Evolutionary conservation across 2,888 invertebrate genomes (phyloP), one percentile per base, ranked within the genome.

Genomic region (Nymphalis c-album): DNA sequence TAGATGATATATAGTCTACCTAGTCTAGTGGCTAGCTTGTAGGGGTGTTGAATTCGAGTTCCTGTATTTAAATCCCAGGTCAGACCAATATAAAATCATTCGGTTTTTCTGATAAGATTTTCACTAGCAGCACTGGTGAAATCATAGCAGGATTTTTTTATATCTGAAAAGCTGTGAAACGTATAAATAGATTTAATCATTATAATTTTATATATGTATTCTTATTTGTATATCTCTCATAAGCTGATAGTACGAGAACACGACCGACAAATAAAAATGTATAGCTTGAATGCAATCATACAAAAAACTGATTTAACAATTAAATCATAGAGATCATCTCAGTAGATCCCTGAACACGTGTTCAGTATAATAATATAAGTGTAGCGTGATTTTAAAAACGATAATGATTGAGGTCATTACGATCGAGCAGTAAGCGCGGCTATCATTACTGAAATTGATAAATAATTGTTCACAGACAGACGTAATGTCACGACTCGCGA

Each of bases 371-470:
- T 57, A 58, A 73, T 62, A 60, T 61, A 69, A 68, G 63, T 60
- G 69, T 62, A 64, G 71, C 70, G 72, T 69, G 64, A 69, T 67
- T 71, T 75, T 74, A 76, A 75, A 76, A 75, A 74, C 75, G 71
- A 71, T 77, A 71, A 80, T 85, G 85, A 88, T 86, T 84, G 81
- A 79, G 79, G 81, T 82, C 77, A 87, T 86, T 86, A 86, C 60
- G 51, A 47, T 47, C 70, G 26, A 71, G 73, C 75, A 13, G 50
- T 80, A 81, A 79, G 77, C 76, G 76, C 77, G 77, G 73, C 78
- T 79, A 83, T 81, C 81, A 86, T 87, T 85, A 87, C 76, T 77
- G 77, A 87, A 86, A 89, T 88, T 88, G 89, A 86, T 88, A 87
- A 86, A 89, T 89, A 88, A 89, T 89, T 87, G 83, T 83, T 79